Evolutionary conservation across 2,113 vertebrate species (phyloP).

Genomic region (Melanerpes formicivorus): DNA sequence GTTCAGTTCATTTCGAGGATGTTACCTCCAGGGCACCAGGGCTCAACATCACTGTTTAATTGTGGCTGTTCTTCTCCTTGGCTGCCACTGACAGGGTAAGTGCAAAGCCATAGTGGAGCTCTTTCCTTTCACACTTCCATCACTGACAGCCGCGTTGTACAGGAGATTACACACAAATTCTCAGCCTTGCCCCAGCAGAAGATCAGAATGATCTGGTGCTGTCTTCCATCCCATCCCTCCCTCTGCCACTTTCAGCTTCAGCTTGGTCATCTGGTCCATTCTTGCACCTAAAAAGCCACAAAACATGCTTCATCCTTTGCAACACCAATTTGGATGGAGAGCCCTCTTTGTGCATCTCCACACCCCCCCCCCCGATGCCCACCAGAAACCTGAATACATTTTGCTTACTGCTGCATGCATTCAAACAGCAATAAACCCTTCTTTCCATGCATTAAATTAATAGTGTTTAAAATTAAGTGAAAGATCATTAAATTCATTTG

Average conservation of each 20-base stretch:
- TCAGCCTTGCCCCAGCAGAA: background rate
- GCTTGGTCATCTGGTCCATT: background rate
- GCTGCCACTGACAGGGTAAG: background rate
- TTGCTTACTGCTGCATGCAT: background rate
- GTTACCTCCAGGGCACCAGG: background rate
- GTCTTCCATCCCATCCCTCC: background rate
- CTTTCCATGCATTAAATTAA: background rate
- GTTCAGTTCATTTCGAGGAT: background rate
- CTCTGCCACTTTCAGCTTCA: background rate
- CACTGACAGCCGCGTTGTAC: background rate
- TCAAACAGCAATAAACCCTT: background rate
- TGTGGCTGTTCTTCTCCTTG: background rate
- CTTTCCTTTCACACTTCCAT: background rate
- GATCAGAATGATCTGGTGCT: background rate
- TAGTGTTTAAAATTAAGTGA: background rate
- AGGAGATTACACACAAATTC: background rate
- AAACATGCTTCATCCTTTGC: background rate
- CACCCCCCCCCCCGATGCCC: background rate
- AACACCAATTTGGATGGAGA: background rate
- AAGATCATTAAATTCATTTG: background rate
- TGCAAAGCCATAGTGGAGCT: background rate
- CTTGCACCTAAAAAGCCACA: background rate
- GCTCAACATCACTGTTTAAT: conserved; percentile 12
- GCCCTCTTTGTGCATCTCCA: background rate
- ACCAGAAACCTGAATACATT: background rate